Evolutionary conservation across 2,113 vertebrate species (phyloP), one percentile per base, ranked within the genome.

Genomic region (Sturnira hondurensis): DNA sequence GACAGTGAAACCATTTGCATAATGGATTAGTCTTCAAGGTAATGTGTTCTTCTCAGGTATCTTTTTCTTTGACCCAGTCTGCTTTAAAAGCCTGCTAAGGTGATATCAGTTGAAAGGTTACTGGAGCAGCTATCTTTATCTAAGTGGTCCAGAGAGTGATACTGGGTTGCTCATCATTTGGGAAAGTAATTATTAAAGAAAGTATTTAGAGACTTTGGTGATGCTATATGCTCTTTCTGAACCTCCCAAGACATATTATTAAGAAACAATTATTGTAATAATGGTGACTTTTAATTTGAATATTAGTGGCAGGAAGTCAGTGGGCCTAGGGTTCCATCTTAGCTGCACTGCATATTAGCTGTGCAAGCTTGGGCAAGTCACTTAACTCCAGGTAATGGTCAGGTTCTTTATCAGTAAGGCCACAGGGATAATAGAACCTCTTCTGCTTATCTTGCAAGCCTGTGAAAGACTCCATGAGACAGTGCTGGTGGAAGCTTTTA

Each of bases 21-120:
- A 96, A 96, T 86, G 97, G 86, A 98, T 78, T 97, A 91, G 70
- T 96, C 58, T 89, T 91, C 93, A 87, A 76, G 80, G 22, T 85
- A 97, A 36, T 14, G 80, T 68, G 52, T 54, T 95, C 1, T 87
- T 71, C 94, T 95, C 24, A 86, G 5, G 74, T 93, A 89, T 83
- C 10, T 36, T 95, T 96, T 92, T 71, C 80, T 43, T 14, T 86
- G 10, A 33, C 67, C 52, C 36, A 70, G 24, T 92, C 58, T 96
- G 28, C 68, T 91, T 93, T 78, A 94, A 92, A 95, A 74, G 45
- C 31, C 70, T 84, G 45, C 52, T 93, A 71, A 96, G 93, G 36
- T 90, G 54, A 63, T 36, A 87, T 77, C 86, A 80, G 16, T 89
- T 31, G 10, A 96, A 94, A 96, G 81, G 71, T 95, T 92, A 82